Base-by-base conservation (phyloP, 2,888 invertebrate species). In the Caenorhabditis afra region DNA sequence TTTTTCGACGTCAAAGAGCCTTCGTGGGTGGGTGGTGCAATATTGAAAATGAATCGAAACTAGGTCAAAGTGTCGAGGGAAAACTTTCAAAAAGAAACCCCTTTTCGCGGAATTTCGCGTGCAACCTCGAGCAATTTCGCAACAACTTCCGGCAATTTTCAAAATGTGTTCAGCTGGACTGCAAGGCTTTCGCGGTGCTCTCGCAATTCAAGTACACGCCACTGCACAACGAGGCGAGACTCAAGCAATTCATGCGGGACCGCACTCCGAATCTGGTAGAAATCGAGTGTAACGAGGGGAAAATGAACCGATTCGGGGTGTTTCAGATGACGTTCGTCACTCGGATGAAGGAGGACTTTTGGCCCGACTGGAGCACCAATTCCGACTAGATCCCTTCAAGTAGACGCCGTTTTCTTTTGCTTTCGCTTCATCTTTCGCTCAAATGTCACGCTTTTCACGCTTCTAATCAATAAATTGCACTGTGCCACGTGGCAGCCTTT, bases 191-290 rank as follows among this genome's bases (percentile, higher is more conserved):
- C 65, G 81, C 80, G 1, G 77, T 83, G 12, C 55, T 83, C n/a
- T 65, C 50, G 0, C 76, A 81, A 78, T 83, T 83, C 70, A 71
- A 81, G 52, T 77, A 76, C 59, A 83, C 82, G 23, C 82, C 82
- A 14, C 35, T 81, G 52, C 44, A 65, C 22, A 74, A 79, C n/a
- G 79, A 79, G 18, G 70, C 79, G 8, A 18, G 79, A 39, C 14
- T 79, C 12, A 79, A 75, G 37, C 79, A 79, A 55, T 79, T 79
- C 10, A 70, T 79, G 75, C 64, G 52, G 57, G 79, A 79, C 22
- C 18, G 79, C 35, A 71, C 70, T 0, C 79, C 79, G 7, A 79
- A 79, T 62, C 45, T 75, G 29, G 79, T 75, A n/a, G 18, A 68
- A 47, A 12, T 18, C 16, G 20, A 5, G 41, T n/a, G n/a, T n/a